Base-by-base conservation (phyloP, 2,113 vertebrate species). In the Boulengeromyrus knoepffleri region DNA sequence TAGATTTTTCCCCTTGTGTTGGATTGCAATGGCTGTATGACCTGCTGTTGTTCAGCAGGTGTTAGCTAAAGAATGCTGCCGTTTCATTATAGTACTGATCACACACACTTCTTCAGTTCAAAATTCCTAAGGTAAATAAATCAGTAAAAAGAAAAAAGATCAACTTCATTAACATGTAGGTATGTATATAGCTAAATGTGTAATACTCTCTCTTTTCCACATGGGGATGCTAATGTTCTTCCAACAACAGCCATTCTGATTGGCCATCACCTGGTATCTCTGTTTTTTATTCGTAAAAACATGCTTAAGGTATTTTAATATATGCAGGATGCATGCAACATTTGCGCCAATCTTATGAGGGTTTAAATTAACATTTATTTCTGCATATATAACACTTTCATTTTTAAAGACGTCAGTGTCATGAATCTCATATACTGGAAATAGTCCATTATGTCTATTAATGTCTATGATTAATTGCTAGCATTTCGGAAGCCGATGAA, bases 381-480 rank as follows among this genome's bases (percentile, higher is more conserved):
- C 92, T 92, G 91, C 91, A 90, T 91, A 90, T 90, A 91, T 89
- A 92, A 88, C 92, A 92, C 89, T 90, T 95, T 94, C 91, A 95
- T 96, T 95, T 94, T 95, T 95, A 94, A 94, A 88, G 90, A 93
- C 92, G 93, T 93, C 94, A 94, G 93, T 74, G 93, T 85, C 92
- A 93, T 95, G 94, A 96, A 92, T 94, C 93, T 94, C 91, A 91
- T 94, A 88, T 92, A 91, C 83, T 62, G 92, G 92, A 95, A 94
- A 95, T 94, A 93, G 94, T 94, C 88, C 91, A 91, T 94, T 93
- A 93, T 93, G 91, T 93, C 84, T 86, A 89, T 92, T 94, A 93
- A 93, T 87, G 92, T 90, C 27, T 5, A 92, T 94, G 95, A 96
- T 94, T 94, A 94, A 96, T 96, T 91, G 91, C 36, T 91, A 86